Base-by-base conservation (phyloP, 2,888 invertebrate species). In the Machimus atricapillus region DNA sequence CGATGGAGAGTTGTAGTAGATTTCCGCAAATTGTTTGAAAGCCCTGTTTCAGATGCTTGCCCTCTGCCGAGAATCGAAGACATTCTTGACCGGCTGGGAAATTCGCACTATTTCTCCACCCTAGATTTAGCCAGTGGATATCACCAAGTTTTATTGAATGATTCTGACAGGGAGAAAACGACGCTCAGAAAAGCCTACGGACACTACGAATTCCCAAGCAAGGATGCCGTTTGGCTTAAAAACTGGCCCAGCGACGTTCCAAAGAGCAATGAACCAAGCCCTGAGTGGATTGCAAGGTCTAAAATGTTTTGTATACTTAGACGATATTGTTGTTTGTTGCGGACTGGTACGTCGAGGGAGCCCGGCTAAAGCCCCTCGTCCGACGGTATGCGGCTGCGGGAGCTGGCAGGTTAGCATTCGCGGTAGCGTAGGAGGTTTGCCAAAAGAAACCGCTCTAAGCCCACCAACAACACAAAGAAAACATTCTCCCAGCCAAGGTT, bases 151-250 rank as follows among this genome's bases (percentile, higher is more conserved):
- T 90, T 89, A 9, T 88, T 91, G 9, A 79, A 66, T 9, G 81
- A 87, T 2, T 89, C 85, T 2, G 90, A 90, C 86, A 87, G 90
- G 6, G 87, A 31, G 1, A 90, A 91, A 85, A 91, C 91, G 8
- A 91, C 90, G 0, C 90, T 91, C 9, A 90, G 86, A 0, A 91
- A 91, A 5, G 90, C 91, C 0, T 90, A 91, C 85, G 91, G 91
- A 6, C 86, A 91, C 5, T 91, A 89, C 82, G 91, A 91, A 88
- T 90, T 89, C 81, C 40, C 88, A 0, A 31, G 37, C n/a, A n/a
- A n/a, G n/a, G 3, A 91, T 91, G 91, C 87, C 90, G 0, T 91
- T 91, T 86, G 91, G 91, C 0, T 88, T 92, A 1, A 87, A 90
- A 0, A 91, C 91, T 85, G 90, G 91, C 1, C 90, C 89, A 7